Conservation (phyloP, 1,140 invertebrate genomes). For the Asobara japonica region DNA sequence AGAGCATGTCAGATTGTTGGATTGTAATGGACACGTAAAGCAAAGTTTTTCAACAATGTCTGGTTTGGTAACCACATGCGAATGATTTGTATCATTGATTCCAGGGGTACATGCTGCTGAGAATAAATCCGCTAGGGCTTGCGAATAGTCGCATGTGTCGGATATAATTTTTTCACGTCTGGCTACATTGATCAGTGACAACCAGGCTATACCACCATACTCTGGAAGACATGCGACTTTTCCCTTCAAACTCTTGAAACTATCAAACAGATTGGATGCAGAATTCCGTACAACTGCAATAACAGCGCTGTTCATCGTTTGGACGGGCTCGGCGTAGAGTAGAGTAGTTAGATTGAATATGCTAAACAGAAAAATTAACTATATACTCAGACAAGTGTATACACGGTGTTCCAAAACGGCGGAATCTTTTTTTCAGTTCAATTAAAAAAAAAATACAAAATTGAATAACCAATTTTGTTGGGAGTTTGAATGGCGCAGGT, state of each 20-base stretch:
- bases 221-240: conserved; percentile 74
- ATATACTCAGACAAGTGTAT: background rate
- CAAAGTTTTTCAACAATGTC: conserved; percentile 41
- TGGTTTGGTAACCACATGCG: conserved; percentile 36
- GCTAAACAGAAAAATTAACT: conserved; percentile 54
- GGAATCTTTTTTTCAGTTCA: conserved; percentile 15
- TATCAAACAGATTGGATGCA: conserved; percentile 58
- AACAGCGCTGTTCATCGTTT: conserved; percentile 59
- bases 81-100: conserved; percentile 63
- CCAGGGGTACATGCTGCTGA: conserved; percentile 71
- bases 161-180: conserved; percentile 62
- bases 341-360: conserved; percentile 68
- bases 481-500: background rate
- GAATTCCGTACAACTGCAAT: conserved; percentile 70
- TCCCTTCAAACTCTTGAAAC: conserved; percentile 69
- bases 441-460: background rate
- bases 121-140: conserved; percentile 69
- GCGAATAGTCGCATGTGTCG: conserved; percentile 69
- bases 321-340: conserved; percentile 68
- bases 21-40: conserved; percentile 39
- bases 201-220: conserved; percentile 71
- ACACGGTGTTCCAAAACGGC: background rate
- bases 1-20: conserved; percentile 50
- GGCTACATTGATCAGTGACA: conserved; percentile 69
- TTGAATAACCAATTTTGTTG: background rate